These are phyloP conservation scores for Drosophila insularis DNA, from an alignment of 1,140 invertebrate species.

Conservation along the genomic window DNA sequence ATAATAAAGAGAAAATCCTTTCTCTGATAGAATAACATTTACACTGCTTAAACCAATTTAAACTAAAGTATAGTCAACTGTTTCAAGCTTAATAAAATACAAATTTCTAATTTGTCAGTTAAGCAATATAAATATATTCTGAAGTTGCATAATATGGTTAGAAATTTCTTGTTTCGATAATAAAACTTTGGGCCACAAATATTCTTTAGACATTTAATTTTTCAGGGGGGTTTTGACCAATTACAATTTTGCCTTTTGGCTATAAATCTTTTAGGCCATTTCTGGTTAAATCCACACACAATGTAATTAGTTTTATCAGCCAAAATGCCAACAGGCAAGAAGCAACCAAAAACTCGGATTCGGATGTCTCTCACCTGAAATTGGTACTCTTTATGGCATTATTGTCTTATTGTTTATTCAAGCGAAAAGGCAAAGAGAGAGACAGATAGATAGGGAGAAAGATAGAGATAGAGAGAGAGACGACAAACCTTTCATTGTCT, in stretches of 20 bases:
- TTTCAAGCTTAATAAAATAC: no score
- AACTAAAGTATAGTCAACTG: no score
- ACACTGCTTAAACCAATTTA: no score
- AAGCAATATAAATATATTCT: no score
- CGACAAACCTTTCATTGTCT: conserved; percentile 71
- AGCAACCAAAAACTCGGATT: conserved; percentile 22
- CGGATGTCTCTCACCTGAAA: conserved; percentile 45
- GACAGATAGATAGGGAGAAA: not conserved
- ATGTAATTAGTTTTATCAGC: conserved; percentile 67
- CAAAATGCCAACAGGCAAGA: conserved; percentile 28
- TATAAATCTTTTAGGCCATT: conserved; percentile 48
- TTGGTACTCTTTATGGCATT: conserved; percentile 71
- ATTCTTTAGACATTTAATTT: not conserved
- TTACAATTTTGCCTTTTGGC: conserved; percentile 7
- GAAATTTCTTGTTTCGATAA: not conserved
- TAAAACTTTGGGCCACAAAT: not conserved
- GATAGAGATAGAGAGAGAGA: not conserved
- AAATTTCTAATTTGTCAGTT: no score
- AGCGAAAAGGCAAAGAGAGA: not conserved
- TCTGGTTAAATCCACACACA: conserved; percentile 33
- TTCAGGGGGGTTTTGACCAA: not conserved
- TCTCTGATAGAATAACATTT: no score
- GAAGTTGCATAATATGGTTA: no score
- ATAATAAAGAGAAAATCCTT: no score
- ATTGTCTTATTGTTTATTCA: conserved; percentile 63